Conservation (phyloP, 2,113 vertebrate genomes). For the Pachyramphus minor region DNA sequence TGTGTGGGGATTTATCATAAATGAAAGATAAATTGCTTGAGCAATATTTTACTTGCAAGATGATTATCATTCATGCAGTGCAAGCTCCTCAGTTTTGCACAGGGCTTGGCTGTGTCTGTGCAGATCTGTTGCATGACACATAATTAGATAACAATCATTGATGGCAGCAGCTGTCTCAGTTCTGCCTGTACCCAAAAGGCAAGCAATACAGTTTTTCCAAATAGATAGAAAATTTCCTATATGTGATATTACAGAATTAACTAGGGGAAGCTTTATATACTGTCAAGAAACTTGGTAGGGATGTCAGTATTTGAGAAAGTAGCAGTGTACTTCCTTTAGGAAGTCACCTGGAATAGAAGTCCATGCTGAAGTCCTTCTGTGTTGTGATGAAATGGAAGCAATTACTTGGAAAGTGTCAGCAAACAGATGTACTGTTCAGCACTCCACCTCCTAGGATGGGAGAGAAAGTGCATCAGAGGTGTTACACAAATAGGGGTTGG, state of each 20-base stretch:
- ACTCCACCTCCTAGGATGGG: background rate
- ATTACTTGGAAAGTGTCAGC: background rate
- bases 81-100: background rate
- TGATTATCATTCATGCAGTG: background rate
- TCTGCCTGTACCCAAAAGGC: background rate
- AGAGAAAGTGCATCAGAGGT: accelerated
- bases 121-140: slow-evolving; percentile 11
- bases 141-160: slow-evolving; percentile 28
- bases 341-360: background rate
- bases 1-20: background rate
- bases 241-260: background rate
- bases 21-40: background rate
- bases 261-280: background rate
- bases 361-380: background rate
- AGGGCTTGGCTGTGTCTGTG: background rate
- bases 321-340: background rate
- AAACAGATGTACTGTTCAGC: background rate
- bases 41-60: background rate
- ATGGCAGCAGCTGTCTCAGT: slow-evolving; percentile 18
- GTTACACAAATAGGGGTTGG: background rate
- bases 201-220: background rate
- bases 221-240: background rate
- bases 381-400: background rate
- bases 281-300: background rate
- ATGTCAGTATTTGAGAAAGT: background rate